Percentiles rank a stretch among this genome's conserved stretches.
Evolutionary conservation across 2,113 vertebrate species (phyloP).

Genomic region (Ptyas mucosa): DNA sequence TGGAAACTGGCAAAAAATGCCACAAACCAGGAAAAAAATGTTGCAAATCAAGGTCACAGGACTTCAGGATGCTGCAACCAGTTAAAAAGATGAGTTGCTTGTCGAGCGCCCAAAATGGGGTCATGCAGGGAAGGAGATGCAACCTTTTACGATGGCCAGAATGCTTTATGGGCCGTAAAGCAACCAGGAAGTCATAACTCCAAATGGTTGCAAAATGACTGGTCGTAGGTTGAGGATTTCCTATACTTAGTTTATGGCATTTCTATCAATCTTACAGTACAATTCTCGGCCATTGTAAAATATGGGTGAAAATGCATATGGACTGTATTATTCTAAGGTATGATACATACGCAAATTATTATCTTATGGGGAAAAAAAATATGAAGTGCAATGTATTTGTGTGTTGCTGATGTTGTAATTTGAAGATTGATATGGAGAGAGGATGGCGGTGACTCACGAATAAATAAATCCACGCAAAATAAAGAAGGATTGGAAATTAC

Average conservation of each 20-base stretch:
- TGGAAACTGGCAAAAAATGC: no score
- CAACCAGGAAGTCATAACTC: not conserved
- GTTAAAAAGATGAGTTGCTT: not conserved
- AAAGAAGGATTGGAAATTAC: not conserved
- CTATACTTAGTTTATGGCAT: not conserved
- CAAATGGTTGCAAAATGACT: not conserved
- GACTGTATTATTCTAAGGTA: not conserved
- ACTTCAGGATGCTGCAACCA: not conserved
- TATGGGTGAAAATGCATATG: not conserved
- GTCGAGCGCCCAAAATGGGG: not conserved
- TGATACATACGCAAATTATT: not conserved
- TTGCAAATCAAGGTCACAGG: not conserved
- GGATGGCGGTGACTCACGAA: not conserved
- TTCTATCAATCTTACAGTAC: not conserved
- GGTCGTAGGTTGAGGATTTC: not conserved
- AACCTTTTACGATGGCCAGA: not conserved
- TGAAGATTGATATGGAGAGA: not conserved
- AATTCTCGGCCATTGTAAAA: not conserved
- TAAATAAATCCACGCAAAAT: not conserved
- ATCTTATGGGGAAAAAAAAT: not conserved
- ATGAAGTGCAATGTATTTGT: not conserved
- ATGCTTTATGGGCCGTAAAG: not conserved
- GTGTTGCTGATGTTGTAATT: not conserved
- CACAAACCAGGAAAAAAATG: not conserved
- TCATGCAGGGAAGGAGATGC: not conserved